Conservation (phyloP, 2,888 invertebrate species). For the Drosophila mettleri region DNA sequence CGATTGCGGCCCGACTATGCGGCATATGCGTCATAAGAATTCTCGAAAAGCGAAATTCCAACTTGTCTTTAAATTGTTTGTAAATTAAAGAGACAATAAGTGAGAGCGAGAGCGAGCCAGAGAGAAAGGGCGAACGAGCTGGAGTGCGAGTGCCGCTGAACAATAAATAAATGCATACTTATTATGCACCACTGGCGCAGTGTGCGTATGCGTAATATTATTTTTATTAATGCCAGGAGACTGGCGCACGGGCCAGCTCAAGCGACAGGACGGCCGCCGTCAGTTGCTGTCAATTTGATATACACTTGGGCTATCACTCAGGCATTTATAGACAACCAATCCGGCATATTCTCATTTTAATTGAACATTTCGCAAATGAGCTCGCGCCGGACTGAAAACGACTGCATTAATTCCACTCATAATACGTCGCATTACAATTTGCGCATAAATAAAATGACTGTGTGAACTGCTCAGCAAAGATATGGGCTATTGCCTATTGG, state of each 20-base stretch:
- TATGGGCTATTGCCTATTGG: background rate
- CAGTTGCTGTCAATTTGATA: slow-evolving; percentile 52
- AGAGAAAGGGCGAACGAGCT: background rate
- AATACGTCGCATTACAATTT: slow-evolving; percentile 44
- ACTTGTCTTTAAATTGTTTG: slow-evolving; percentile 1
- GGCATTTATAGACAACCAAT: slow-evolving; percentile 39
- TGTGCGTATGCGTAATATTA: slow-evolving; percentile 48
- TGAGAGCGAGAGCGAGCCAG: background rate
- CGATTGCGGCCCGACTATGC: background rate
- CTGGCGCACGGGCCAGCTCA: slow-evolving; percentile 20
- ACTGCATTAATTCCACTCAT: slow-evolving; percentile 48
- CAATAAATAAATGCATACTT: slow-evolving; percentile 35
- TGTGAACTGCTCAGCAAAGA: background rate
- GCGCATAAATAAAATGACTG: slow-evolving; percentile 13
- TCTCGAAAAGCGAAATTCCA: background rate
- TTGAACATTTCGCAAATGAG: slow-evolving; percentile 38
- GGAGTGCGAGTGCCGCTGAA: background rate
- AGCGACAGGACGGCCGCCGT: slow-evolving; percentile 8
- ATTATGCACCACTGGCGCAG: slow-evolving; percentile 7
- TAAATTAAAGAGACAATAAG: background rate
- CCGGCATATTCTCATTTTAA: slow-evolving; percentile 31
- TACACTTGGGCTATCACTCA: slow-evolving; percentile 54
- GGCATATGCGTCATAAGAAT: slow-evolving; percentile 1
- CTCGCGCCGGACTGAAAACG: slow-evolving; percentile 35
- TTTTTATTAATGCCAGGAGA: slow-evolving; percentile 47